A percentile compares a stretch with the other conserved stretches of the same genome.
Evolutionary conservation across 2,797 vertebrate species (phyloP).

Genomic region (Setipinna tenuifilis): DNA sequence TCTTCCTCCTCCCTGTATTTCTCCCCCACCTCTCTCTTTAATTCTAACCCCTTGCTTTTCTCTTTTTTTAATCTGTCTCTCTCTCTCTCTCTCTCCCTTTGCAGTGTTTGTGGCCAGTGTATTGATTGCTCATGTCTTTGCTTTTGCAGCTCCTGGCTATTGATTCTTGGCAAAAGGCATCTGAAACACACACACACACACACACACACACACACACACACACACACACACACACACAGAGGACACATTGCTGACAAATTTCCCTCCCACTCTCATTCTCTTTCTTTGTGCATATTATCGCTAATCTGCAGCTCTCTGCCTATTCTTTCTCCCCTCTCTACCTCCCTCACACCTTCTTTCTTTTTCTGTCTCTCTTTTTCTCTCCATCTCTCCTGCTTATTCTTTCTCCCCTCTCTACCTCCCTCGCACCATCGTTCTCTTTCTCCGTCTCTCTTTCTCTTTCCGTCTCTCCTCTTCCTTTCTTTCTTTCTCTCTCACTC

Average conservation of each 20-base stretch:
- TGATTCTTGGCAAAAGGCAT: slow-evolving; percentile 68
- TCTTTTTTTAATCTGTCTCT: slow-evolving; percentile 65
- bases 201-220: slow-evolving; percentile 8
- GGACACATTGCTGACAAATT: slow-evolving; percentile 15
- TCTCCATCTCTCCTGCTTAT: not conserved
- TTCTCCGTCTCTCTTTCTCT: not conserved
- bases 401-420: not conserved
- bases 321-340: not conserved
- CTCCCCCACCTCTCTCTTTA: slow-evolving; percentile 68
- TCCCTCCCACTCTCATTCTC: not conserved
- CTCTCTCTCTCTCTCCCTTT: slow-evolving; percentile 60
- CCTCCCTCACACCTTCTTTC: not conserved
- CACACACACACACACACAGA: slow-evolving; percentile 29
- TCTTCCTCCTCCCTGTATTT: slow-evolving; percentile 51
- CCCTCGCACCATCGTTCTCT: not conserved
- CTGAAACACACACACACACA: slow-evolving; percentile 41
- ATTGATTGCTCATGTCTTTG: slow-evolving; percentile 82
- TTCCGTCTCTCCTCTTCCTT: not conserved
- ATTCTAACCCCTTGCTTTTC: slow-evolving; percentile 56
- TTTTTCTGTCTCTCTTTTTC: not conserved
- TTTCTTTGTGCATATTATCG: slow-evolving; percentile 19
- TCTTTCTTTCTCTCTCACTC: not conserved
- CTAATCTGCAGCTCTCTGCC: slow-evolving; percentile 1
- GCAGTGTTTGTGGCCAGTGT: slow-evolving; percentile 71
- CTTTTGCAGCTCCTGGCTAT: slow-evolving; percentile 79